Base-by-base conservation (phyloP, 2,888 invertebrate species). In the Bellardia bayeri region DNA sequence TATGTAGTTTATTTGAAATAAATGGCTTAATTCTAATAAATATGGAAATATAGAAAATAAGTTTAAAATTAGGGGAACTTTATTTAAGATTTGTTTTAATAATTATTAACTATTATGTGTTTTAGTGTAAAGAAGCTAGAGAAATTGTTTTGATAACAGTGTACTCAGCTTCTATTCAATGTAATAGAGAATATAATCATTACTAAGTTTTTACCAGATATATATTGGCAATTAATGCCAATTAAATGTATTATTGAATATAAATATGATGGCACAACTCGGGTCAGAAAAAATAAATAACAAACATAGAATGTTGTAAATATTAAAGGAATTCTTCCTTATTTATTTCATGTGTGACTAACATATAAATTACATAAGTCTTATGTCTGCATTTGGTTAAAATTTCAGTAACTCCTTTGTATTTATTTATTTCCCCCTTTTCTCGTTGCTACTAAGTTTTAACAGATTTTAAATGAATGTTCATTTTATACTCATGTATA, bases 281-380 rank as follows among this genome's bases (percentile, higher is more conserved):
- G 37, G 74, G 23, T 30, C 5, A 45, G 13, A 45, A 45, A 7
- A 45, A 45, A 64, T 4, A n/a, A 37, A 51, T n/a, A 33, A 0
- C 30, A 40, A 51, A 71, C 13, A 56, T 23, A 49, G 56, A 76
- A 76, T 54, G 68, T 64, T 79, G 37, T 63, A 63, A 45, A 75
- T 69, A 64, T 82, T 74, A 74, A 56, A 69, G 51, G 64, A 74
- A 72, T 74, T 61, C 51, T 54, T 78, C 56, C 72, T 51, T 81
- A 82, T 87, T 87, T 84, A 82, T 87, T 78, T 82, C 58, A 78
- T 78, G 68, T 87, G 84, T 87, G 68, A 81, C 81, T 76, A 81
- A 78, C 76, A 87, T 87, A 87, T 82, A 87, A 85, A 85, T 87
- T 75, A 84, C 79, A 82, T 82, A 82, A 85, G 87, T 74, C 78